Base-by-base conservation (phyloP, 2,113 vertebrate species). In the Furnarius figulus region DNA sequence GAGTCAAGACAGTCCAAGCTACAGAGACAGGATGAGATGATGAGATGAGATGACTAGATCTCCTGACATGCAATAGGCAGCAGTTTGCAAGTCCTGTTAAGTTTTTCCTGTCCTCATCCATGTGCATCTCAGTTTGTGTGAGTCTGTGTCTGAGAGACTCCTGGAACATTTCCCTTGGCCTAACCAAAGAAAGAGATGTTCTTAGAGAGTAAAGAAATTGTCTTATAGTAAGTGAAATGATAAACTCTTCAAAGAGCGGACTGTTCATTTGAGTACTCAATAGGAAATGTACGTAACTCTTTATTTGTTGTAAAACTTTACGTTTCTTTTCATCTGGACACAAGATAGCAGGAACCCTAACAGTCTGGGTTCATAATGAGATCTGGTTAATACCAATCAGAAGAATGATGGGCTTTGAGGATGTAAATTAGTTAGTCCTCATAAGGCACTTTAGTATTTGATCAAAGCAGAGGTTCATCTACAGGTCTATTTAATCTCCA, bases 221-320 rank as follows among this genome's bases (percentile, higher is more conserved):
- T 63, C 35, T 55, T 0, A 0, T 10, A 66, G 11, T 40, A 61
- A 66, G 3, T 28, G 30, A 76, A 33, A 72, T 18, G 0, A 79
- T 18, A 58, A 67, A 67, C 4, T 67, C 33, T 65, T 28, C 14
- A 44, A 59, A 44, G 24, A 49, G 6, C 10, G 44, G 56, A 22
- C 30, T 22, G 1, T 35, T 66, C 20, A 28, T 18, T 24, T 65
- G 68, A 77, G 27, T 63, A 53, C 40, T 31, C 14, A 28, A 21
- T 13, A 33, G 14, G 63, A 85, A 58, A 58, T 40, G 6, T 8
- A 35, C 0, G 0, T 37, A 66, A 49, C n/a, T 35, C 39, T 66
- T 71, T 6, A 15, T 49, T 82, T 61, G 21, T 33, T 74, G 14
- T 74, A 35, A 75, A 76, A 24, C 11, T 9, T 83, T 76, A 9